A percentile compares a stretch with the other conserved stretches of the same genome.
These are phyloP conservation scores for Amaurobius ferox DNA, from an alignment of 2,888 invertebrate species.

Conservation along the genomic window DNA sequence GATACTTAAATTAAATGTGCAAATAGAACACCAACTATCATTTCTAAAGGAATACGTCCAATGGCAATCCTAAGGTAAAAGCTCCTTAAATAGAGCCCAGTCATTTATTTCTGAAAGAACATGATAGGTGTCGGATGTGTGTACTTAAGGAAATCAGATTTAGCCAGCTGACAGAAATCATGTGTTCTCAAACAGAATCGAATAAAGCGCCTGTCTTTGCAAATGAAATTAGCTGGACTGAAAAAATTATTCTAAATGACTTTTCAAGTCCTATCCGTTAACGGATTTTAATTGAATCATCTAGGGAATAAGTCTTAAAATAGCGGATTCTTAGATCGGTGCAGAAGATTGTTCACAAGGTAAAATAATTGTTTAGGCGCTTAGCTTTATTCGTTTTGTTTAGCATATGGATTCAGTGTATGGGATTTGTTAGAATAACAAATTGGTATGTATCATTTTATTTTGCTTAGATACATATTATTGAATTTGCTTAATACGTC, in stretches of 20 bases:
- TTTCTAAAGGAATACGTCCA: not conserved
- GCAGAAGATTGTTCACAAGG: too few relatives aligned
- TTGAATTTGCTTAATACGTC: too few relatives aligned
- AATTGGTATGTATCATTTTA: too few relatives aligned
- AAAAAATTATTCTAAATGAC: too few relatives aligned
- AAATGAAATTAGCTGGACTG: too few relatives aligned
- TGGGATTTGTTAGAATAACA: too few relatives aligned
- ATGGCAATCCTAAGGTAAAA: not conserved
- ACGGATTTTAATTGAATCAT: not conserved
- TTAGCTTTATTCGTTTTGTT: too few relatives aligned
- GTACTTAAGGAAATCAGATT: constrained; percentile 2
- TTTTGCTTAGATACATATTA: too few relatives aligned
- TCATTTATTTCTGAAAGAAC: not conserved
- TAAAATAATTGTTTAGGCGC: too few relatives aligned
- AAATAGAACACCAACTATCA: not conserved
- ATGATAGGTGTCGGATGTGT: not conserved
- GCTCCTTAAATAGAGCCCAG: not conserved
- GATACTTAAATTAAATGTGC: not conserved
- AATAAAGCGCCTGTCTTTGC: too few relatives aligned
- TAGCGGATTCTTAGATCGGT: too few relatives aligned
- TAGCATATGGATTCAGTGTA: too few relatives aligned
- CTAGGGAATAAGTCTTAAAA: not conserved
- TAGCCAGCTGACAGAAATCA: not conserved
- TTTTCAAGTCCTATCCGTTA: not conserved
- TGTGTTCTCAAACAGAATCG: not conserved